Evolutionary conservation across 2,888 invertebrate species (phyloP).

Genomic region (Cerastoderma edule): DNA sequence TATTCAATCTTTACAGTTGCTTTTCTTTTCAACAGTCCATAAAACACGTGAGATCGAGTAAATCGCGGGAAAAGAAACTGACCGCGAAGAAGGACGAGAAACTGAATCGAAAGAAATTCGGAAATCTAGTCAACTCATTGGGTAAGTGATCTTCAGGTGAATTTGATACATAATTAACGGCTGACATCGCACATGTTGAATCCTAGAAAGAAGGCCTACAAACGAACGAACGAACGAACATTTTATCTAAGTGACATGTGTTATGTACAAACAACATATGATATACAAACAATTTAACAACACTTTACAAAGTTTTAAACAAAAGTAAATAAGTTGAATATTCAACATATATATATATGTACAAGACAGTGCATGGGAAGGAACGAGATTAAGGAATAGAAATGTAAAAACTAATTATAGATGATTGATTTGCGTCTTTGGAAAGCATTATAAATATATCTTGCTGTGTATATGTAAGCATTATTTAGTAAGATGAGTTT

Average conservation of each 20-base stretch:
- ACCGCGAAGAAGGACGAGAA: conserved; percentile 34
- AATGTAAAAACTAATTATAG: too few species aligned
- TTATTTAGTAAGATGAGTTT: too few species aligned
- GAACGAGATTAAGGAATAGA: too few species aligned
- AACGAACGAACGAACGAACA: not conserved
- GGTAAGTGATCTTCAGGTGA: conserved; percentile 23
- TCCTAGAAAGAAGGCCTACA: not conserved
- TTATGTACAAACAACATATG: not conserved
- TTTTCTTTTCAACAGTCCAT: conserved; percentile 9
- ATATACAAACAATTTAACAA: not conserved
- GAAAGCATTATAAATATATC: too few species aligned
- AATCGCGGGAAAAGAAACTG: not conserved
- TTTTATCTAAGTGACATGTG: not conserved
- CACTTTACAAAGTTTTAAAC: too few species aligned
- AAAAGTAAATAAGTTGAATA: too few species aligned
- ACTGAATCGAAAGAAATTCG: conserved; percentile 36
- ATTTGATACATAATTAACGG: not conserved
- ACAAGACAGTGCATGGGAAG: too few species aligned
- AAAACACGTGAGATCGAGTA: not conserved
- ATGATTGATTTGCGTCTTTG: too few species aligned
- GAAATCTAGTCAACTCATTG: conserved; percentile 41
- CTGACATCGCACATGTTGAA: not conserved
- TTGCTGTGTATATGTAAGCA: too few species aligned
- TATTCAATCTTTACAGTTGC: not conserved
- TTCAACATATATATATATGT: too few species aligned